Evolutionary conservation across 2,113 vertebrate species (phyloP), one percentile per base, ranked within the genome.

Genomic region (Siniperca chuatsi): DNA sequence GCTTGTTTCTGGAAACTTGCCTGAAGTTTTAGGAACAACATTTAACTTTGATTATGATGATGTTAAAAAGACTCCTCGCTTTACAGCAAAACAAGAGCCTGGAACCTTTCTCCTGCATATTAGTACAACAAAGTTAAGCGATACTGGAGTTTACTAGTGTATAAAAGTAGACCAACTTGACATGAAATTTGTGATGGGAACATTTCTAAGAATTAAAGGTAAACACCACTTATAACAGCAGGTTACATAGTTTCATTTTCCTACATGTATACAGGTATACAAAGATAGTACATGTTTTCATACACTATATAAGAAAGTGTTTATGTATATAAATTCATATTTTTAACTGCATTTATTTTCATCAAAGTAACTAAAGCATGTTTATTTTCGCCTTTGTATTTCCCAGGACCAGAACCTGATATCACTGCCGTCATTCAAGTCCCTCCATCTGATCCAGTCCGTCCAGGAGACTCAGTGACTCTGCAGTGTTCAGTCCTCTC

Each of bases 101-200:
- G 81, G 66, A 70, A 50, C 18, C 1, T 94, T 93, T 88, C 13
- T 76, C 9, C 75, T 92, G n/a, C 29, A 75, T 29, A 81, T 93
- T 35, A 54, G 29, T 9, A 1, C 54, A 72, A 6, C 83, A 68
- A 1, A 60, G 23, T 23, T 8, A 0, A 87, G 25, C 8, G 89
- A 93, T 46, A 61, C 84, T 57, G 90, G 62, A 16, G 33, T 87
- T 78, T 92, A 90, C 60, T 90, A 54, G 61, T 92, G 91, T 37
- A 6, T 79, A 18, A 42, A 73, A n/a, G 37, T n/a, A 5, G 3
- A 42, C 2, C 0, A 1, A 13, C 21, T 64, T n/a, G 1, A 70
- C 0, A 40, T 85, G 18, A 72, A 3, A 11, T 60, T 80, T 77
- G 62, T 79, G 40, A 55, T 72, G 12, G 72, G 33, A 78, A 29